Base-by-base conservation (phyloP, 53 echinoderm and acorn worm genomes). In the Mesocentrotus franciscanus region DNA sequence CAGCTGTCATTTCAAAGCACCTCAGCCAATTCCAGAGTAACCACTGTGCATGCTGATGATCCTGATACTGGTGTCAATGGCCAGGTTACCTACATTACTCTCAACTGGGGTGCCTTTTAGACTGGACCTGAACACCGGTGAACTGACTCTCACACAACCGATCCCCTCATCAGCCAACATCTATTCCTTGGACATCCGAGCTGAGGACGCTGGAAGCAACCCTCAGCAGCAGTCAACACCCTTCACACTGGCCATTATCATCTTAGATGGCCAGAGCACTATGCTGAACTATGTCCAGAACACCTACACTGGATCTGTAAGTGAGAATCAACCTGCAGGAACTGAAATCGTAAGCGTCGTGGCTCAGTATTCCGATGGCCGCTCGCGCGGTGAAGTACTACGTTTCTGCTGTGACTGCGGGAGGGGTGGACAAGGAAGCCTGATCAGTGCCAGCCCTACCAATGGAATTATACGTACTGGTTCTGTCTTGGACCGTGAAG, bases 41-140 rank as follows among this genome's bases (percentile, higher is more conserved):
- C 97, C 90, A 96, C 95, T 11, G 94, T 98, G 15, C 92, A 71
- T 26, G 99, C 99, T 35, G 95, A 78, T 13, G 99, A 98, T 95
- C 89, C 91, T 22, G 99, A 98, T 91, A 96, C 95, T 60, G 99
- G 97, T 33, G 95, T 95, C 11, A 98, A 97, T 89, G 99, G 96
- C n/a, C 91, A 95, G n/a, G 94, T 98, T 22, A 97, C 95, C 24
- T 98, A 97, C 92, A 8, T 29, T 98, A 71, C 33, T 94, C 15
- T 95, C 92, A 60, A 89, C 95, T 29, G 95, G 95, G 33, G 96
- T 95, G 70, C 97, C 96, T 60, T 98, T 98, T 94, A 89, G 85
- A 57, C 97, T 98, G 56, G 87, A 98, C 94, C 87, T 96, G 9
- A 83, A 26, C 90, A 91, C 96, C 60, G 99, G 99, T 58, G 95